Conservation (phyloP, 2,113 vertebrate genomes). For the Notarius lentiginosus region DNA sequence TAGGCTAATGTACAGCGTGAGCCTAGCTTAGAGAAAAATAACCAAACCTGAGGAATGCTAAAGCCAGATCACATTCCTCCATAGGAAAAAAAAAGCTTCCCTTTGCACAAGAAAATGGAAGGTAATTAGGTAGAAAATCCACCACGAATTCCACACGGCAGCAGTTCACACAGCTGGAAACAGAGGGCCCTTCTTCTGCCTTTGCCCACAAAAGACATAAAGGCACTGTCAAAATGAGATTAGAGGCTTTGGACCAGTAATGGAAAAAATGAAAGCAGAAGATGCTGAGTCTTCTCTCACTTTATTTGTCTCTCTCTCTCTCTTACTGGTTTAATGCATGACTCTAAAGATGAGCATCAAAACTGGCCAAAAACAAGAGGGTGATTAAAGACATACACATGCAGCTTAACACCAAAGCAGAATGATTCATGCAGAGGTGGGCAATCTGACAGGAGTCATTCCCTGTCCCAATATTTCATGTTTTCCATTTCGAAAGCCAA, state of each 20-base stretch:
- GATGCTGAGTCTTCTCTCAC: constrained; percentile 1
- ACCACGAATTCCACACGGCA: constrained; percentile 53
- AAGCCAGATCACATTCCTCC: constrained; percentile 53
- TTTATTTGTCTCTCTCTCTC: constrained; percentile 1
- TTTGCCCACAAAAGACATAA: constrained; percentile 44
- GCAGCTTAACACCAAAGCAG: constrained; percentile 5
- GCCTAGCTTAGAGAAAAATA: constrained; percentile 49
- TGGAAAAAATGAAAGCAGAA: constrained; percentile 47
- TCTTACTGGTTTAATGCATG: constrained; percentile 1
- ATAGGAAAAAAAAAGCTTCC: constrained; percentile 31
- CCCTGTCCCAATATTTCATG: constrained; percentile 20
- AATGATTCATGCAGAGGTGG: constrained; percentile 21
- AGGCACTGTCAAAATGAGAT: constrained; percentile 41
- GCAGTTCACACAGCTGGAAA: constrained; percentile 52
- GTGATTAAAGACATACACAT: constrained; percentile 4
- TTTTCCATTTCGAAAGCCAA: constrained; percentile 20
- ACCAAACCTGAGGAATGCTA: constrained; percentile 46
- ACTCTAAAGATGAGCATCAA: not conserved
- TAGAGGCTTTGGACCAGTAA: constrained; percentile 23
- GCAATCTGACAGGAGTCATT: not conserved
- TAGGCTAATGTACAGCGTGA: constrained; percentile 44
- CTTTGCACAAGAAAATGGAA: constrained; percentile 53
- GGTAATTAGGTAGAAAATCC: constrained; percentile 64
- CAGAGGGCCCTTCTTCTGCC: constrained; percentile 57
- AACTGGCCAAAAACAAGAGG: not conserved